Evolutionary conservation across 2,888 invertebrate species (phyloP).

Genomic region (Leptopilina myrica): DNA sequence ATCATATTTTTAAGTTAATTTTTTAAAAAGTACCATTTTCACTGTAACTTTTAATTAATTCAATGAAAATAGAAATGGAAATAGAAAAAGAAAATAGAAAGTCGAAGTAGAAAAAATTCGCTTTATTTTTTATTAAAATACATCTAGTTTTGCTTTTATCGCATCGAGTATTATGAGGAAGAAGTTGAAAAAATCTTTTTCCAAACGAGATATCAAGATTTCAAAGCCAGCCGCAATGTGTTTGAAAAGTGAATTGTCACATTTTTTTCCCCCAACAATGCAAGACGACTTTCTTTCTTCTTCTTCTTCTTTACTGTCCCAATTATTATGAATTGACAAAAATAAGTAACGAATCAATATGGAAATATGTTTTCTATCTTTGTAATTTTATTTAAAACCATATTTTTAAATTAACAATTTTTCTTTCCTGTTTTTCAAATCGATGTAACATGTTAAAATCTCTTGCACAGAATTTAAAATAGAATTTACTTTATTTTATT

Average conservation of each 20-base stretch:
- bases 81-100: not conserved
- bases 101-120: too few relatives aligned
- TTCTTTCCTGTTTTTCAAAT: too few relatives aligned
- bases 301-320: not conserved
- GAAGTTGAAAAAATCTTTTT: not conserved
- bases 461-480: too few relatives aligned
- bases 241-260: not conserved
- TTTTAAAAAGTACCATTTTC: too few relatives aligned
- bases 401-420: too few relatives aligned
- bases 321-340: not conserved
- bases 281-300: not conserved
- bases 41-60: too few relatives aligned
- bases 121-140: too few relatives aligned
- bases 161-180: not conserved
- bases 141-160: too few relatives aligned
- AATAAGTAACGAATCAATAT: conserved; percentile 9
- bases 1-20: too few relatives aligned
- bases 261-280: not conserved
- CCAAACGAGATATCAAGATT: not conserved
- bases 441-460: too few relatives aligned
- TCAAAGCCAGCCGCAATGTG: not conserved
- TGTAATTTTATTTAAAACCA: not conserved
- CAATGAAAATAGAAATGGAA: too few relatives aligned
- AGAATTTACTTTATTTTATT: too few relatives aligned
- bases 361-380: not conserved